Conservation (phyloP, 2,113 vertebrate species). For the Zeus faber region DNA sequence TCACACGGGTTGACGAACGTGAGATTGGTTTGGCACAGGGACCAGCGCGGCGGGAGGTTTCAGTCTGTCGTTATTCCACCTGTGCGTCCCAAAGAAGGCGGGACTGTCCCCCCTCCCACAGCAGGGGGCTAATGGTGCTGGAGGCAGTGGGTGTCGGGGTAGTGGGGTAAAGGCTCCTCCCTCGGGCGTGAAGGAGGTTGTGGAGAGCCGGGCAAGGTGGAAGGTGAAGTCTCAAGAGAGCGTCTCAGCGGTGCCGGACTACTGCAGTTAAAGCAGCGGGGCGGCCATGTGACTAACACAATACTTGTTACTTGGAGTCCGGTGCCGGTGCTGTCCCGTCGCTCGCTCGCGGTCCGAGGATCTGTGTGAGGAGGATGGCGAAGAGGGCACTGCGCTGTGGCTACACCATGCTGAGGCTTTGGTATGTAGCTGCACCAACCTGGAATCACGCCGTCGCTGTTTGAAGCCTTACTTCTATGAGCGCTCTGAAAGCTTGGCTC, state of each 20-base stretch:
- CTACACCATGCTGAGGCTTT: constrained; percentile 58
- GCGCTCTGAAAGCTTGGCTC: constrained; percentile 19
- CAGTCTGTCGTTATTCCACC: background rate
- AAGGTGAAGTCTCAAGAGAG: no score
- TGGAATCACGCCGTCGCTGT: no score
- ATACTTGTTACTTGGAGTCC: no score
- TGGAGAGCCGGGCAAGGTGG: no score
- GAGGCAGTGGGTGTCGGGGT: constrained; percentile 6
- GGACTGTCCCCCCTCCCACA: constrained; percentile 23
- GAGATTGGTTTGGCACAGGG: no score
- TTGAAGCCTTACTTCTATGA: constrained; percentile 11
- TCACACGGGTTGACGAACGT: no score
- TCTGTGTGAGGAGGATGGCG: constrained; percentile 33
- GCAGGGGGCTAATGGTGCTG: constrained; percentile 22
- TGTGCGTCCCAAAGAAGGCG: constrained; percentile 40
- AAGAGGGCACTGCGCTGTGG: constrained; percentile 17
- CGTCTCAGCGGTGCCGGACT: no score
- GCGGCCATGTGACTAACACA: no score
- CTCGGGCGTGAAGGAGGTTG: constrained; percentile 19
- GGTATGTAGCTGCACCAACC: constrained; percentile 47
- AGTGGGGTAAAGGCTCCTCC: constrained; percentile 26
- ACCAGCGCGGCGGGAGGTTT: no score
- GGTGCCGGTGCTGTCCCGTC: no score
- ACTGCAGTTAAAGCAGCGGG: no score
- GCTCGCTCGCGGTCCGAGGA: no score